These are phyloP conservation scores for Ursus arctos DNA, from an alignment of 2,113 vertebrate species.

Conservation along the genomic window DNA sequence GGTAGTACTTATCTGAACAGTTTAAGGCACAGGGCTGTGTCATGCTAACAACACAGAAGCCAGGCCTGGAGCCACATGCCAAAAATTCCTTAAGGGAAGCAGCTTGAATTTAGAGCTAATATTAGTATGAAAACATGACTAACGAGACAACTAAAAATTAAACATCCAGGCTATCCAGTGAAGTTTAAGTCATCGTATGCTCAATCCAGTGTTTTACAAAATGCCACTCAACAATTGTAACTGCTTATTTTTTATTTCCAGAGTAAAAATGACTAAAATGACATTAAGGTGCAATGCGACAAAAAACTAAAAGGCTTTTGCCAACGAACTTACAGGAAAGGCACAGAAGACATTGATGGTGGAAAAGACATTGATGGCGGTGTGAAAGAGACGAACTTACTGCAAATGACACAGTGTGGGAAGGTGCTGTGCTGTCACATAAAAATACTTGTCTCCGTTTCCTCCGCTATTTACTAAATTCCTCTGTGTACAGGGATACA, in stretches of 20 bases:
- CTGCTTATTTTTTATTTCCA: background rate
- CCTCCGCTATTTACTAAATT: background rate
- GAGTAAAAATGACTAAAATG: constrained; percentile 9
- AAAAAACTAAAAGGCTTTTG: background rate
- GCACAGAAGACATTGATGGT: background rate
- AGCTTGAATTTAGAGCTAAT: background rate
- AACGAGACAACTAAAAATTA: background rate
- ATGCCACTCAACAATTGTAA: background rate
- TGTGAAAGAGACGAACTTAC: background rate
- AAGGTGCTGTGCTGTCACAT: background rate
- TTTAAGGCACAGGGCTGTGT: background rate
- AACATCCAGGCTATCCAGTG: background rate
- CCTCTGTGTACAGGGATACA: background rate
- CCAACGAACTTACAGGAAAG: background rate
- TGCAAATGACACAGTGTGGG: background rate
- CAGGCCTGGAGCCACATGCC: background rate
- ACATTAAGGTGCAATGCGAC: background rate
- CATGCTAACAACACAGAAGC: background rate
- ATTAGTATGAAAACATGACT: background rate
- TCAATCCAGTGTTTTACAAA: background rate
- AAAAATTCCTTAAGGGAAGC: background rate
- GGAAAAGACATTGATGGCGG: background rate
- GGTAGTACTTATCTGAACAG: background rate
- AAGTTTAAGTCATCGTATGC: background rate
- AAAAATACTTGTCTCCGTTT: background rate